phyloP scores from a whole-genome alignment of 1,140 invertebrate species.

The Halyomorpha halys region DNA sequence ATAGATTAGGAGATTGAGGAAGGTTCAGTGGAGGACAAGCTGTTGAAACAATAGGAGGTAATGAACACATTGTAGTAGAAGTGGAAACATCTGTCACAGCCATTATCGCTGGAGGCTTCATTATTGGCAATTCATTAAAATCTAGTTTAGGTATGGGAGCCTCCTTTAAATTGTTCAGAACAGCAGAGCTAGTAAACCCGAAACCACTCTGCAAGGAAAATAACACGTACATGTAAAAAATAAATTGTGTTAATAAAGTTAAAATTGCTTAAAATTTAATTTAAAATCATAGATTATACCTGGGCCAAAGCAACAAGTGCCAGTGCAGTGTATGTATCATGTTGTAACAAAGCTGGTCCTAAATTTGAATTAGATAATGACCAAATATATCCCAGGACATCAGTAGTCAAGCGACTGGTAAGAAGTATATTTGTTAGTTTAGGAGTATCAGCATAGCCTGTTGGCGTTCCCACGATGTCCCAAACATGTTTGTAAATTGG shows the following conservation, averaged over 20 bases:
- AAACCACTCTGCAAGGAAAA: slow-evolving; percentile 39
- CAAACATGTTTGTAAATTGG: slow-evolving; percentile 41
- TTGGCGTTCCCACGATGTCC: slow-evolving; percentile 37
- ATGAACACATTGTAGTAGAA: no score
- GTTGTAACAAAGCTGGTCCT: slow-evolving; percentile 47
- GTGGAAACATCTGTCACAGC: no score
- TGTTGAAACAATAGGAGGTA: no score
- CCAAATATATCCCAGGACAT: slow-evolving; percentile 53
- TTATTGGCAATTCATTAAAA: background rate
- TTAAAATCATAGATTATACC: slow-evolving; percentile 32
- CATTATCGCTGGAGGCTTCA: no score
- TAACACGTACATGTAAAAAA: no score
- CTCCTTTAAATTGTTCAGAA: slow-evolving; percentile 41
- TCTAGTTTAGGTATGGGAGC: slow-evolving; percentile 45
- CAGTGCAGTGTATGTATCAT: slow-evolving; percentile 49
- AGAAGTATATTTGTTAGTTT: slow-evolving; percentile 50
- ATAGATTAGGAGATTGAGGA: no score
- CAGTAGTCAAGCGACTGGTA: slow-evolving; percentile 46
- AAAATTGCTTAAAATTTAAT: no score
- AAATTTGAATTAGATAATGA: slow-evolving; percentile 48
- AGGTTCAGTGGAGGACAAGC: no score
- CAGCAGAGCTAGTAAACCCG: slow-evolving; percentile 40
- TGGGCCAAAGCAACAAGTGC: slow-evolving; percentile 52
- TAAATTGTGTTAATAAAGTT: no score
- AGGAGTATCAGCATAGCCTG: slow-evolving; percentile 46